phyloP scores from a whole-genome alignment of 2,797 vertebrate species.

The Eulemur coronatus region DNA sequence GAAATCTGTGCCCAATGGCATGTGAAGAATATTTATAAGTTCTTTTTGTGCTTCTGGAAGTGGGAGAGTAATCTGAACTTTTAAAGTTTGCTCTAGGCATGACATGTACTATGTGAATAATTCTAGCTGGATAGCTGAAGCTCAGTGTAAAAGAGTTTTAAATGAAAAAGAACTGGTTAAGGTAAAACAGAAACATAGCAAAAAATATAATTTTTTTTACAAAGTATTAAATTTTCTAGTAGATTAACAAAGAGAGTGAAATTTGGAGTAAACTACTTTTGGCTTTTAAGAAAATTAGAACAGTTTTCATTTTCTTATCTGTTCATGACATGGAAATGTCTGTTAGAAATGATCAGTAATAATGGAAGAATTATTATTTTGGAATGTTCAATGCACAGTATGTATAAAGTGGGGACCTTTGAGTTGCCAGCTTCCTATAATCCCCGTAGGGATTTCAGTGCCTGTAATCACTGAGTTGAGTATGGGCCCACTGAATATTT shows the following conservation, averaged over 20 bases:
- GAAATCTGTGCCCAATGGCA: background rate
- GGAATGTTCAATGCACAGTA: background rate
- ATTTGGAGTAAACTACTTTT: background rate
- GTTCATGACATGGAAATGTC: background rate
- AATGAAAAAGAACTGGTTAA: background rate
- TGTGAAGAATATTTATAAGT: background rate
- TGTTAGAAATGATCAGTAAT: background rate
- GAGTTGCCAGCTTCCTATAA: background rate
- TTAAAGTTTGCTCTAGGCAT: background rate
- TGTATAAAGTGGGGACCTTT: background rate
- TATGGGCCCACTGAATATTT: background rate
- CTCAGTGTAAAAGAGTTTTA: background rate
- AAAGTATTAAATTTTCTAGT: background rate
- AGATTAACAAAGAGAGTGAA: background rate
- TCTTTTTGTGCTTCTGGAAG: background rate
- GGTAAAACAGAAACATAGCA: background rate
- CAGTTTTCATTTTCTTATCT: conserved; percentile 14
- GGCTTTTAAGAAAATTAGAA: background rate
- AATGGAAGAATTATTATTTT: background rate
- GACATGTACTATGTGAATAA: background rate
- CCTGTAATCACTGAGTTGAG: background rate
- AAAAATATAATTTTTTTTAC: background rate
- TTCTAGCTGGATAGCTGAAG: background rate
- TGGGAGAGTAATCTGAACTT: background rate
- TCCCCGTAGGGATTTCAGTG: background rate